Percentiles rank a stretch among this genome's conserved stretches.
phyloP scores from a whole-genome alignment of 2,888 invertebrate genomes.

The Stenolophus ochropezus region DNA sequence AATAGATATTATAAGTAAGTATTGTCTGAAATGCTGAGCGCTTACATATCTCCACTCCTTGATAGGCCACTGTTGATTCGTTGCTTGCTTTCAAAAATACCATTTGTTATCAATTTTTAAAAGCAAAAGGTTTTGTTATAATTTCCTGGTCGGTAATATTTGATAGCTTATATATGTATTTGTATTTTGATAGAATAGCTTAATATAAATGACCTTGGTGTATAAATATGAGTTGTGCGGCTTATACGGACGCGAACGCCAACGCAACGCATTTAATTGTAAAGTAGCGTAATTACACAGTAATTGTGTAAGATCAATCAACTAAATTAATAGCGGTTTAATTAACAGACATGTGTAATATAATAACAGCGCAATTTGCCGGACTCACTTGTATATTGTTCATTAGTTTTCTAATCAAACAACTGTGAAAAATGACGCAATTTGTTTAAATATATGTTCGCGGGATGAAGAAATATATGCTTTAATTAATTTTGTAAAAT shows the following conservation, averaged over 20 bases:
- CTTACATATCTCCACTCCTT: too few species aligned
- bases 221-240: not conserved
- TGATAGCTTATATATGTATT: too few species aligned
- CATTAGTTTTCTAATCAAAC: slow-evolving; percentile 41
- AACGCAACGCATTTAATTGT: slow-evolving; percentile 26
- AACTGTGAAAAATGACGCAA: slow-evolving; percentile 55
- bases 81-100: too few species aligned
- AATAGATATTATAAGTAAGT: too few species aligned
- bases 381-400: slow-evolving; percentile 39
- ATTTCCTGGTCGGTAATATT: too few species aligned
- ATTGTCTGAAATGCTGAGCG: too few species aligned
- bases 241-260: not conserved
- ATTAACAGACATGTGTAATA: slow-evolving; percentile 50
- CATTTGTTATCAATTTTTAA: too few species aligned
- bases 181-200: slow-evolving; percentile 4
- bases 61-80: too few species aligned
- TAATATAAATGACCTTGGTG: not conserved
- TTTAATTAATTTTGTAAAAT: slow-evolving; percentile 49
- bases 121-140: too few species aligned
- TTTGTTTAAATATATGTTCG: slow-evolving; percentile 46
- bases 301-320: slow-evolving; percentile 58
- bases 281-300: slow-evolving; percentile 45
- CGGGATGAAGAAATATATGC: slow-evolving; percentile 34
- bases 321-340: slow-evolving; percentile 56
- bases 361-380: slow-evolving; percentile 52